These are phyloP conservation scores for Oreohelix idahoensis DNA, from an alignment of 1,140 invertebrate genomes.

Conservation along the genomic window DNA sequence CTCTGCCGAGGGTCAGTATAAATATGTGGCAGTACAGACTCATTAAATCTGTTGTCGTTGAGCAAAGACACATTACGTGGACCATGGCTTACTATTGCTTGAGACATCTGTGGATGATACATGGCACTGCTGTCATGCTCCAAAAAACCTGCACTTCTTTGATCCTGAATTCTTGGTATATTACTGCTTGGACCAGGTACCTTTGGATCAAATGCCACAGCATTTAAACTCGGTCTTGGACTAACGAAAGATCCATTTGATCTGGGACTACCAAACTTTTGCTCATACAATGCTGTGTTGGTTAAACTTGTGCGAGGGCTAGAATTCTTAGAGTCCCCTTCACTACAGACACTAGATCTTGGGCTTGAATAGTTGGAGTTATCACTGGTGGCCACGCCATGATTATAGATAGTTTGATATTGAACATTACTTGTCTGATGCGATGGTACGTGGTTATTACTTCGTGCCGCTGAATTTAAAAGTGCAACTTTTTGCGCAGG, in stretches of 20 bases:
- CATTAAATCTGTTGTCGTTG: conserved; percentile 64
- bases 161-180: conserved; percentile 50
- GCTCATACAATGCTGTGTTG: conserved; percentile 74
- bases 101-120: conserved; percentile 24
- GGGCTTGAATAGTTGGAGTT: conserved; percentile 75
- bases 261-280: conserved; percentile 65
- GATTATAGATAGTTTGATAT: conserved; percentile 42
- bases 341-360: conserved; percentile 77
- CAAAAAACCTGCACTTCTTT: conserved; percentile 32
- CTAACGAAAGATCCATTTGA: conserved; percentile 74
- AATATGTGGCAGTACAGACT: conserved; percentile 59
- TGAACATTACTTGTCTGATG: conserved; percentile 27
- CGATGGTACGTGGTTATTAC: background rate
- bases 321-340: conserved; percentile 77
- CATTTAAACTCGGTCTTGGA: conserved; percentile 75
- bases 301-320: conserved; percentile 77
- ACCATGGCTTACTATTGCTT: conserved; percentile 37
- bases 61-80: conserved; percentile 52
- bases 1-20: conserved; percentile 58
- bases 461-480: conserved; percentile 20
- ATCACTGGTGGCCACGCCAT: conserved; percentile 44
- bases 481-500: conserved; percentile 44
- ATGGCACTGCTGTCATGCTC: conserved; percentile 30
- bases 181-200: conserved; percentile 74
- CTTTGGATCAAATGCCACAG: conserved; percentile 74